Conservation (phyloP, 2,797 vertebrate species). For the Rhinogobio ventralis region DNA sequence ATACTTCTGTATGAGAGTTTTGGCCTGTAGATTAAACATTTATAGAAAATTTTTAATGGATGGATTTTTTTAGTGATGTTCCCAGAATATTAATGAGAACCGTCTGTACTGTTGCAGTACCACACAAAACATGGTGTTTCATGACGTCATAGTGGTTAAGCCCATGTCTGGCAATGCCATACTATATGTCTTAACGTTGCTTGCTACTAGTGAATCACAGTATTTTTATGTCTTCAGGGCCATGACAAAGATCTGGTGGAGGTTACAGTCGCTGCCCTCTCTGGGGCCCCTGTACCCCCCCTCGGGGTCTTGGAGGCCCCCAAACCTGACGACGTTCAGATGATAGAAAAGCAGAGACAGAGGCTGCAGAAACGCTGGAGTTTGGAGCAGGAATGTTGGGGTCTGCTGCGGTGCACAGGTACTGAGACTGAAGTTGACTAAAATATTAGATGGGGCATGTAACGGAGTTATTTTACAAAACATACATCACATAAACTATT, state of each 20-base stretch:
- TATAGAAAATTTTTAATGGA: neutral
- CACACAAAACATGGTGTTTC: neutral
- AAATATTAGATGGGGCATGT: too few species aligned
- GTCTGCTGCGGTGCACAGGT: conserved; percentile 73
- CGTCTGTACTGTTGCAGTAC: neutral
- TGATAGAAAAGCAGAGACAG: conserved; percentile 69
- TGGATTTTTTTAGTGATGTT: neutral
- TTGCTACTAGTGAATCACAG: neutral
- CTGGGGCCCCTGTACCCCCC: conserved; percentile 69
- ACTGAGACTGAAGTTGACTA: neutral
- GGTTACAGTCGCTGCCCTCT: conserved; percentile 70
- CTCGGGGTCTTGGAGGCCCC: conserved; percentile 64
- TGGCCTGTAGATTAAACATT: neutral
- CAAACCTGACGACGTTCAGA: conserved; percentile 61
- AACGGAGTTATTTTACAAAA: neutral
- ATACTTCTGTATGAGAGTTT: neutral
- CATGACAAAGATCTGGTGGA: conserved; percentile 58
- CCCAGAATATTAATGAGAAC: neutral
- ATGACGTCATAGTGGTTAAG: neutral
- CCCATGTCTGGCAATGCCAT: neutral
- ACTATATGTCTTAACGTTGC: neutral
- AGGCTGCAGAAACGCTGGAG: conserved; percentile 70
- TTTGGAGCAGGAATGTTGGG: conserved; percentile 48
- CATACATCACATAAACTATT: neutral
- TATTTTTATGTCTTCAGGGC: conserved; percentile 61